Evolutionary conservation across 1,140 invertebrate species (phyloP), one percentile per base, ranked within the genome.

Genomic region (Brachionus asplanchnoidis): DNA sequence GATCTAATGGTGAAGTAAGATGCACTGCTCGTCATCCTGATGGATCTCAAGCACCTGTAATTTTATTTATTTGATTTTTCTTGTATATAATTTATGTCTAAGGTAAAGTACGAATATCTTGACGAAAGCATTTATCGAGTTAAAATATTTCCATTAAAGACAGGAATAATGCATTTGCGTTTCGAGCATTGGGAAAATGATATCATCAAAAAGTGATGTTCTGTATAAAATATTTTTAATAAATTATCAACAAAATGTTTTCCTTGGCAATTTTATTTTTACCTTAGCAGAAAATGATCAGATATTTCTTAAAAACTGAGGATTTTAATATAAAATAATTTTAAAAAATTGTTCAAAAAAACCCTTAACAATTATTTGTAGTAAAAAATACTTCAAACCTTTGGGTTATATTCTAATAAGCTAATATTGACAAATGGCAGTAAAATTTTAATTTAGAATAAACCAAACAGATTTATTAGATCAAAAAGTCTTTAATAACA

Each of bases 71-170:
- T 28, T 23, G 0, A 77, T 36, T 46, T 28, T 20, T 14, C 7
- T 50, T 14, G 12, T 44, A 26, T 44, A 7, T 32, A n/a, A 7
- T 14, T 14, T 1, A 12, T 14, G n/a, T 3, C 8, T 40, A 11
- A 77, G 73, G 73, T 77, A 11, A 50, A 77, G 28, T 77, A 77
- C 26, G 73, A 68, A 44, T 42, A 14, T 42, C 20, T 82, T 6
- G 79, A 68, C 17, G 36, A 68, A 20, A 60, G 60, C 20, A 44
- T 82, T 65, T 82, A 82, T 65, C 79, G 79, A 44, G 79, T 82
- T 36, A 82, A 60, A 68, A 68, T 82, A 44, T 65, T 65, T 60
- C 79, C 79, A 82, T 20, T 65, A 12, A 60, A 68, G 60, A 82
- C 79, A 12, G 79, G 79, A 12, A 23, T 65, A 5, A 42, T 82